Evolutionary conservation across 2,113 vertebrate species (phyloP).

Genomic region (Tautogolabrus adspersus): DNA sequence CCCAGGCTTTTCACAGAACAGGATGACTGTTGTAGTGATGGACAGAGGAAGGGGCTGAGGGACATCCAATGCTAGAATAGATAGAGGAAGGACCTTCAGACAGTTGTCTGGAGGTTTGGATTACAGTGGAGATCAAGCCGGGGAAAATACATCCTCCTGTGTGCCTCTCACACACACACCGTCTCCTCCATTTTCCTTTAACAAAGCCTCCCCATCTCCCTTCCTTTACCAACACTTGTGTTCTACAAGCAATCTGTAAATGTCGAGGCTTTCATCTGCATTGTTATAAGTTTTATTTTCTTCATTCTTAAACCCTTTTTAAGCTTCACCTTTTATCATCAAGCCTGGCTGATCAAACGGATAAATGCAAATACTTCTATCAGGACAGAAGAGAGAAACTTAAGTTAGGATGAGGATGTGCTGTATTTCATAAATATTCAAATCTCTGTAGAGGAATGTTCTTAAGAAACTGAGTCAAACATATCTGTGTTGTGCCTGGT

Average conservation of each 20-base stretch:
- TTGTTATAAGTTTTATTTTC: background rate
- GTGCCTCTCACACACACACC: background rate
- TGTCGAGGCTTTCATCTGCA: slow-evolving; percentile 2
- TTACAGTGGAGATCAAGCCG: background rate
- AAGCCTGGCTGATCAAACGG: slow-evolving; percentile 7
- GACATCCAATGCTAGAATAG: background rate
- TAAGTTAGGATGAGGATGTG: background rate
- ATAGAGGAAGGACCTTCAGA: background rate
- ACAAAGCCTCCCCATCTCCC: background rate
- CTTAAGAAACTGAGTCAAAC: background rate
- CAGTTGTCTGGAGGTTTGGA: slow-evolving; percentile 5
- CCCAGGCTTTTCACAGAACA: background rate
- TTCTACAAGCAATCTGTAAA: slow-evolving; percentile 36
- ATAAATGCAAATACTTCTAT: slow-evolving; percentile 31
- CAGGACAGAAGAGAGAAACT: background rate
- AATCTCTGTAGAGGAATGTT: slow-evolving; percentile 10
- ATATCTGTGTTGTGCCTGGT: background rate
- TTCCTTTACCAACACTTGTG: background rate
- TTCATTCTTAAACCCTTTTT: background rate
- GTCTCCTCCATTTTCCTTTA: background rate
- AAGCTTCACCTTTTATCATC: background rate
- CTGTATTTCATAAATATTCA: background rate
- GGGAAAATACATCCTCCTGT: background rate
- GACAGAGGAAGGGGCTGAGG: background rate
- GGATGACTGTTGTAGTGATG: background rate